Evolutionary conservation across 2,888 invertebrate genomes (phyloP), one percentile per base, ranked within the genome.

Genomic region (Morpho achilles): DNA sequence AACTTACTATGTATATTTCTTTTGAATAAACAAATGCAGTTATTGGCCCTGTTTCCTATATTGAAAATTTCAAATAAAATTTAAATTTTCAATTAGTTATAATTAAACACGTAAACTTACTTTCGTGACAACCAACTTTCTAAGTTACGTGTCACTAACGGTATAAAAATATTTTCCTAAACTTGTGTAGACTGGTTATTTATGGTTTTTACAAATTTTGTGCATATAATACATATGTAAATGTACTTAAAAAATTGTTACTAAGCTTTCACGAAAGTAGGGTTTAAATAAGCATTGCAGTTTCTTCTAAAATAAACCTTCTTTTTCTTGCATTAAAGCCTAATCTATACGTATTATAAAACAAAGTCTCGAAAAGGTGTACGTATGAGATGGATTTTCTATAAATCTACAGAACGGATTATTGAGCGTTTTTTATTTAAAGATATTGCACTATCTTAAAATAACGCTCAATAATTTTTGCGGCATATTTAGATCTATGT

Each of bases 121-220:
- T 45, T 50, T 49, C 56, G 41, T 40, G 22, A 41, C 47, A 41
- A 45, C 45, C 42, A 60, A 50, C 59, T 60, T 56, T 60, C 59
- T 60, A 59, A 40, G 54, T 46, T 43, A 51, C 22, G 48, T 57
- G 40, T 41, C 43, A 9, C 47, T 47, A 48, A 54, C 42, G 48
- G 54, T 54, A 48, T 54, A 48, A 54, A 52, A 42, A 48, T 54
- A 16, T 41, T 54, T 48, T 42, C 48, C 23, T 23, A 48, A 48
- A 54, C 42, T 41, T 41, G 23, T 42, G 23, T 47, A 48, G 47
- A 48, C 7, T 43, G 23, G 23, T n/a, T 8, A 8, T 7, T 39
- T 23, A 51, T 43, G 8, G 3, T 32, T 32, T 32, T 32, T 32
- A 32, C 32, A 32, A 32, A 32, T 43, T 16, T 22, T 51, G 22